Percentiles rank a stretch among this genome's conserved stretches.
Conservation (phyloP, 2,888 invertebrate species). For the Hyposoter didymator region DNA sequence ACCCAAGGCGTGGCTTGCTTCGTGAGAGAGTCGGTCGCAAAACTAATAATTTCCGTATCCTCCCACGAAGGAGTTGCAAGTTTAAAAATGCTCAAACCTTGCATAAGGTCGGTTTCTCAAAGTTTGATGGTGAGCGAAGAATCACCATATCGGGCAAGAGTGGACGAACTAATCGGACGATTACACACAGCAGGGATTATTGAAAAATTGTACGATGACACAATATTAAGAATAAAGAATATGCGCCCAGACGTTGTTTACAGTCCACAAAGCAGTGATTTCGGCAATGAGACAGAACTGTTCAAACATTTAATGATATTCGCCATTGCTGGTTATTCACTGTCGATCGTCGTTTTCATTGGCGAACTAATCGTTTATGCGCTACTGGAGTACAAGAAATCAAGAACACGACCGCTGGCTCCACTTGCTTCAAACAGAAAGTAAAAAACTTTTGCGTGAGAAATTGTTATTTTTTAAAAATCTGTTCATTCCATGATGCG, state of each 20-base stretch:
- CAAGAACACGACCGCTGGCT: too few relatives aligned
- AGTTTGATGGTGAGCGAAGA: too few relatives aligned
- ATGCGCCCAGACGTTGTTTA: too few relatives aligned
- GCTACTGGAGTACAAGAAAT: too few relatives aligned
- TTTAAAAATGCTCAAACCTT: slow-evolving; percentile 23
- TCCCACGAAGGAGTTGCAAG: background rate
- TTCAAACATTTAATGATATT: background rate
- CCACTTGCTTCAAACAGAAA: too few relatives aligned
- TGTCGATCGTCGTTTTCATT: slow-evolving; percentile 42
- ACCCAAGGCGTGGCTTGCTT: too few relatives aligned
- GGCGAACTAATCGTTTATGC: slow-evolving; percentile 41
- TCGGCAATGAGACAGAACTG: background rate
- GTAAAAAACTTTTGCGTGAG: too few relatives aligned
- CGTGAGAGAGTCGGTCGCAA: too few relatives aligned
- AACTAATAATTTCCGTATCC: background rate
- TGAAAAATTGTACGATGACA: too few relatives aligned
- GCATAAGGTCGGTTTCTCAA: slow-evolving; percentile 50
- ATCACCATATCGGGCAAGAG: slow-evolving; percentile 40
- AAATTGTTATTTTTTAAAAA: too few relatives aligned
- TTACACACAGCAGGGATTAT: slow-evolving; percentile 24
- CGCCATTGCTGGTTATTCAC: slow-evolving; percentile 16
- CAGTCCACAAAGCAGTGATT: background rate
- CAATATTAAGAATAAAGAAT: too few relatives aligned
- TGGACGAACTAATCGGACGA: slow-evolving; percentile 34
- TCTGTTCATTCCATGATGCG: too few relatives aligned